Evolutionary conservation across 2,113 vertebrate genomes (phyloP).

Genomic region (Corvus moneduloides): DNA sequence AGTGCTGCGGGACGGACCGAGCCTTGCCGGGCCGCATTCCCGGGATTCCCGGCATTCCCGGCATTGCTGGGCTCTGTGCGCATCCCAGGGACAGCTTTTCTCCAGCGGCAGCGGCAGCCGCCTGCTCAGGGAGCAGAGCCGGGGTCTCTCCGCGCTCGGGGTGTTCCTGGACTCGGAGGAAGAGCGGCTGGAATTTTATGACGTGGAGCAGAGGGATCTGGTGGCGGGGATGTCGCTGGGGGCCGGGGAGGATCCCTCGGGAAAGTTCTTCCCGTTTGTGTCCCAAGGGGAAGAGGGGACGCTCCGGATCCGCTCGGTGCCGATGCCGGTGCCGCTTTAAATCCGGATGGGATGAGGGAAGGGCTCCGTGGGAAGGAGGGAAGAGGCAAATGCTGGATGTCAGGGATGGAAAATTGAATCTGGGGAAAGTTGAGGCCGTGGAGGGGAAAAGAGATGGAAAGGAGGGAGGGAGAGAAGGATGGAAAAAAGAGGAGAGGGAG

Average conservation of each 20-base stretch:
- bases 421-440: too few relatives aligned
- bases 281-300: not conserved
- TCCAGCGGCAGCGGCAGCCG: too few relatives aligned
- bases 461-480: too few relatives aligned
- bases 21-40: too few relatives aligned
- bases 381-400: too few relatives aligned
- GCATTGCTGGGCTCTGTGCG: not conserved
- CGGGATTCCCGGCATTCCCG: not conserved
- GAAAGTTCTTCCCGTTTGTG: not conserved
- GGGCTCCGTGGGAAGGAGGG: not conserved
- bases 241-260: not conserved
- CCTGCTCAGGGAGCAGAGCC: not conserved
- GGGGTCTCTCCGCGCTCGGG: not conserved
- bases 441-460: too few relatives aligned
- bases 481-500: too few relatives aligned
- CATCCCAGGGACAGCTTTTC: not conserved
- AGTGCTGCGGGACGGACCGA: not conserved
- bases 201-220: not conserved
- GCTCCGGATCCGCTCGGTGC: not conserved
- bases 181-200: not conserved
- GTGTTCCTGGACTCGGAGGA: not conserved
- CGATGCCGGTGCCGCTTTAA: not conserved
- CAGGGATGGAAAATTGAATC: too few relatives aligned
- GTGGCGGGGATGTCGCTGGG: not conserved
- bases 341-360: not conserved